phyloP scores from a whole-genome alignment of 2,888 invertebrate genomes.

The Tineola bisselliella region DNA sequence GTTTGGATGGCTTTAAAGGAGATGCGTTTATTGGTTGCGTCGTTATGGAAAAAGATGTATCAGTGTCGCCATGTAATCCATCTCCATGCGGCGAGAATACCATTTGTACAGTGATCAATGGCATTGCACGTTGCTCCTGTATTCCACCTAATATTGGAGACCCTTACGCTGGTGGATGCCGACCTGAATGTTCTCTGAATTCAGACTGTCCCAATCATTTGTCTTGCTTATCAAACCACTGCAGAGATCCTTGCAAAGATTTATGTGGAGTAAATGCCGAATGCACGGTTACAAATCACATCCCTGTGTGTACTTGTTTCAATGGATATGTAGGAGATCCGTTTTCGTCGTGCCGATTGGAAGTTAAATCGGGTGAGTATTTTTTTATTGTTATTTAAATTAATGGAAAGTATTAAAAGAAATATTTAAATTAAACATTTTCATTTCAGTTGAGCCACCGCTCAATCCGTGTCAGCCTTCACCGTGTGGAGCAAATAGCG shows the following conservation, averaged over 20 bases:
- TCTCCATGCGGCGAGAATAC: conserved; percentile 89
- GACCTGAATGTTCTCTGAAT: conserved; percentile 85
- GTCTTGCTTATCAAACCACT: conserved; percentile 85
- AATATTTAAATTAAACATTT: background rate
- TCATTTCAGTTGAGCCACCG: conserved; percentile 17
- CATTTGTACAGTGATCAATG: conserved; percentile 76
- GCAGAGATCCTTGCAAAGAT: conserved; percentile 86
- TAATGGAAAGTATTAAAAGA: background rate
- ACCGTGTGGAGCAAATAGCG: conserved; percentile 81
- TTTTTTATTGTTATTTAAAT: background rate
- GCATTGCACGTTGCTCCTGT: conserved; percentile 80
- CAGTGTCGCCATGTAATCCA: conserved; percentile 75
- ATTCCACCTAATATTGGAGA: conserved; percentile 90
- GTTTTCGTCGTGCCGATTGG: conserved; percentile 77
- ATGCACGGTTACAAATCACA: conserved; percentile 83
- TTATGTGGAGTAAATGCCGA: conserved; percentile 85
- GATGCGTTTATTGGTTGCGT: conserved; percentile 87
- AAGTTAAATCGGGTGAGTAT: conserved; percentile 63
- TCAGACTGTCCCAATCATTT: conserved; percentile 81
- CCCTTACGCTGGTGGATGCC: conserved; percentile 85
- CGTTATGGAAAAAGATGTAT: conserved; percentile 51
- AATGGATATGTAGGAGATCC: conserved; percentile 85
- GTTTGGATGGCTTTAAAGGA: conserved; percentile 79
- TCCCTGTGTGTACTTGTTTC: conserved; percentile 83
- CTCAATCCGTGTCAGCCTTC: conserved; percentile 77